A percentile compares a stretch with the other conserved stretches of the same genome.
Conservation (phyloP, 2,888 invertebrate genomes). For the Seira ritae region DNA sequence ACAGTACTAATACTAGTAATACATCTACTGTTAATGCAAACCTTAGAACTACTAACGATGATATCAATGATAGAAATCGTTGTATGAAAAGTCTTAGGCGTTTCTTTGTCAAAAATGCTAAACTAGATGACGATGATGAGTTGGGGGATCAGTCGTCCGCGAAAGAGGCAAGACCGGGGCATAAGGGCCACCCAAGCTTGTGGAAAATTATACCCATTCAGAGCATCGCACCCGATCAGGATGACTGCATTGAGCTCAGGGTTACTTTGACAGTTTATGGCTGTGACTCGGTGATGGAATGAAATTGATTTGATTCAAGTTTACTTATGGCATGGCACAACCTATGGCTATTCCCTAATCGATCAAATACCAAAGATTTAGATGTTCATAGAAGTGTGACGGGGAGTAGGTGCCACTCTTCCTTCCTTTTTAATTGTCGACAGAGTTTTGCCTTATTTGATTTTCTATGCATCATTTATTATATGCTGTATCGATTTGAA, state of each 20-base stretch:
- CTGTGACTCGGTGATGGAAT: conserved; percentile 31
- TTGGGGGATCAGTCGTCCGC: conserved; percentile 2
- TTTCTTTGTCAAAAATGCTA: conserved; percentile 9
- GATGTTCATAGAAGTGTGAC: too few relatives aligned
- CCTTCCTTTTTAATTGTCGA: too few relatives aligned
- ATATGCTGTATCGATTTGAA: too few relatives aligned
- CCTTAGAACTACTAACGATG: conserved; percentile 7
- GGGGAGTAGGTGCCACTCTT: too few relatives aligned
- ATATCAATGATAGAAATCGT: neutral
- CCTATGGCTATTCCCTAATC: too few relatives aligned
- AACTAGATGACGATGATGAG: conserved; percentile 34
- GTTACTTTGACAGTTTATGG: conserved; percentile 47
- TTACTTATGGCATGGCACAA: too few relatives aligned
- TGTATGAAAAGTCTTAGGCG: neutral
- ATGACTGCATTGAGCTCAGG: conserved; percentile 43
- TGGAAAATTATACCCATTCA: conserved; percentile 25
- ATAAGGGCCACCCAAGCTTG: conserved; percentile 10
- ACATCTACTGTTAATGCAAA: neutral
- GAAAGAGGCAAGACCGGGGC: conserved; percentile 8
- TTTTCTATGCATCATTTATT: too few relatives aligned
- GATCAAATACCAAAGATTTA: too few relatives aligned
- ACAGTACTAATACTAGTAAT: neutral
- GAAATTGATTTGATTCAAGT: too few relatives aligned
- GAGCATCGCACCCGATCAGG: conserved; percentile 11
- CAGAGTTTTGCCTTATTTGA: too few relatives aligned